phyloP scores from a whole-genome alignment of 2,888 invertebrate genomes.

The Chrysina gloriosa region DNA sequence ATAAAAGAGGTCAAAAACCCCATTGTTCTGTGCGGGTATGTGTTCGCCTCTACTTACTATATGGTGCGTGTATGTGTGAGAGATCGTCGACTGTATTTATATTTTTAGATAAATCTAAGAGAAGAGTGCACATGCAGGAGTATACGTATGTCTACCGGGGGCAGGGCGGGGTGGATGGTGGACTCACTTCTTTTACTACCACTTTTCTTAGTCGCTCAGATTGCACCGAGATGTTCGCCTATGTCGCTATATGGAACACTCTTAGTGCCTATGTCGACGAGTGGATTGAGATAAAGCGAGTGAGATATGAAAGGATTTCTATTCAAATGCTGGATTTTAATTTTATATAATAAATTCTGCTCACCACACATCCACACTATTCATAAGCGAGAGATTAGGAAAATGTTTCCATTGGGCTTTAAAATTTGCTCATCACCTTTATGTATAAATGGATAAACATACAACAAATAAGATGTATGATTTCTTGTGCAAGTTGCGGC shows the following conservation, averaged over 20 bases:
- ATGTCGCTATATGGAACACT: not conserved
- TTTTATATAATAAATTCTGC: too few species aligned
- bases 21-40: conserved; percentile 17
- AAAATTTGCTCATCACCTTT: too few species aligned
- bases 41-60: not conserved
- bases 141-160: conserved; percentile 10
- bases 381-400: too few species aligned
- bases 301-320: too few species aligned
- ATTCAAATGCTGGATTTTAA: too few species aligned
- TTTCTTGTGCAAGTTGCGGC: too few species aligned
- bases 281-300: too few species aligned
- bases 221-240: conserved; percentile 15
- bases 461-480: too few species aligned
- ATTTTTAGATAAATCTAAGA: conserved; percentile 38
- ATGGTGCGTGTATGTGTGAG: not conserved
- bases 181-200: conserved; percentile 33
- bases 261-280: conserved; percentile 5
- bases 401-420: too few species aligned
- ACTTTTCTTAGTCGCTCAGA: conserved; percentile 24
- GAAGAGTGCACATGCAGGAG: conserved; percentile 22
- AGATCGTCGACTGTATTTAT: conserved; percentile 32
- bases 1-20: conserved; percentile 34
- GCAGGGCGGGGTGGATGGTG: conserved; percentile 3
- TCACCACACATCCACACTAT: too few species aligned
- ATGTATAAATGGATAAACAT: too few species aligned